phyloP scores from a whole-genome alignment of 2,797 vertebrate genomes.

The Pygocentrus nattereri region DNA sequence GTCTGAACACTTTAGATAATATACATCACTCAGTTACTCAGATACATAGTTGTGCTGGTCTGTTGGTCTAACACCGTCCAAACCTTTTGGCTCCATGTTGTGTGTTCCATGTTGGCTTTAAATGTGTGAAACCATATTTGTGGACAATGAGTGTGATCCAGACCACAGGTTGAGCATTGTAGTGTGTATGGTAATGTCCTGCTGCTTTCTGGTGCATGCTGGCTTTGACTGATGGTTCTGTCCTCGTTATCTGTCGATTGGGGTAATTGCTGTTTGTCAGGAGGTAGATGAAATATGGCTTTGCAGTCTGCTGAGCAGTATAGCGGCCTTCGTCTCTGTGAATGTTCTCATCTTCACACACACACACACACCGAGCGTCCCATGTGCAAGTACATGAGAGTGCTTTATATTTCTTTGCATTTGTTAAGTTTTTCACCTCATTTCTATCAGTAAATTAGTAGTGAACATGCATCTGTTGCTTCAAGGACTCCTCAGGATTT shows the following conservation, averaged over 20 bases:
- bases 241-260: conserved; percentile 82
- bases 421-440: conserved; percentile 20
- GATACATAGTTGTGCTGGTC: not conserved
- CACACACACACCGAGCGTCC: not conserved
- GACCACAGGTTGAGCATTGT: not conserved
- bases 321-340: conserved; percentile 51
- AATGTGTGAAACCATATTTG: not conserved
- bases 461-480: conserved; percentile 15
- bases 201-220: conserved; percentile 76
- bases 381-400: not conserved
- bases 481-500: conserved; percentile 22
- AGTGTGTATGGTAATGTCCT: conserved; percentile 63
- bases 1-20: not conserved
- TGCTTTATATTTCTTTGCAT: conserved; percentile 13
- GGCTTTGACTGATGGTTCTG: conserved; percentile 76
- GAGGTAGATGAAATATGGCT: conserved; percentile 76
- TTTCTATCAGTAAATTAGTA: conserved; percentile 23
- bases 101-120: not conserved
- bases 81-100: not conserved
- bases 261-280: conserved; percentile 83
- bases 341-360: conserved; percentile 21
- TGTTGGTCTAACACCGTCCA: not conserved
- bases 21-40: not conserved
- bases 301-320: conserved; percentile 68
- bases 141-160: not conserved